Evolutionary conservation across 2,797 vertebrate genomes (phyloP).

Genomic region (Muraenolepis orangiensis): DNA sequence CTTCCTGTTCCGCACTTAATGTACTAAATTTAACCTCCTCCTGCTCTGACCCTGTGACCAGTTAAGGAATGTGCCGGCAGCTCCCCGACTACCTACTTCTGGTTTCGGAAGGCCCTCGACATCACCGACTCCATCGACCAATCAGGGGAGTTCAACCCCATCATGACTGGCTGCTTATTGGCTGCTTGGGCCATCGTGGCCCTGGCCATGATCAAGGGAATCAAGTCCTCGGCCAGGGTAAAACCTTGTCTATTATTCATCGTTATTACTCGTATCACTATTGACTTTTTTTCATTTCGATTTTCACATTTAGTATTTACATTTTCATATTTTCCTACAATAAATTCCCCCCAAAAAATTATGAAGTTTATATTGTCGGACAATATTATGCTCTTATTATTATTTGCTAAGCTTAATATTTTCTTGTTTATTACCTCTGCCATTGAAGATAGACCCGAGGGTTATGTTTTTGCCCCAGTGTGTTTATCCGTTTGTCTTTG

Average conservation of each 20-base stretch:
- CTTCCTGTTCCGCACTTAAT: background rate
- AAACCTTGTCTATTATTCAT: background rate
- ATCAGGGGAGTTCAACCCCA: conserved; percentile 69
- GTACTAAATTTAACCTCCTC: conserved; percentile 5
- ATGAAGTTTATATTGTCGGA: background rate
- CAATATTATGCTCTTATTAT: background rate
- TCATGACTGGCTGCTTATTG: conserved; percentile 78
- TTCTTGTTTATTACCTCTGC: no score
- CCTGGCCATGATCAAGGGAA: conserved; percentile 84
- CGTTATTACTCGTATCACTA: background rate
- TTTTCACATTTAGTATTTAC: background rate
- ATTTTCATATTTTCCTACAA: no score
- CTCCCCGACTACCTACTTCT: conserved; percentile 81
- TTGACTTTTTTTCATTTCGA: no score
- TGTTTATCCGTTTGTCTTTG: no score
- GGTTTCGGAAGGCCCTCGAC: conserved; percentile 81
- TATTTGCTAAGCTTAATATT: background rate
- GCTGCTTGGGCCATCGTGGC: conserved; percentile 80
- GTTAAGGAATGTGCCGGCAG: conserved; percentile 72
- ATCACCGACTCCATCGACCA: conserved; percentile 78
- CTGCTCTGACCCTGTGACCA: conserved; percentile 29
- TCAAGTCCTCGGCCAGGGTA: conserved; percentile 85
- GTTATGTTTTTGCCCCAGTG: no score
- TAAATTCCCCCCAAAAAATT: no score
- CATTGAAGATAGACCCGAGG: no score